Evolutionary conservation across 30 jellyfish, hydroid and myxozoan genomes (phyloP).

Genomic region (Hydractinia symbiolongicarpus): DNA sequence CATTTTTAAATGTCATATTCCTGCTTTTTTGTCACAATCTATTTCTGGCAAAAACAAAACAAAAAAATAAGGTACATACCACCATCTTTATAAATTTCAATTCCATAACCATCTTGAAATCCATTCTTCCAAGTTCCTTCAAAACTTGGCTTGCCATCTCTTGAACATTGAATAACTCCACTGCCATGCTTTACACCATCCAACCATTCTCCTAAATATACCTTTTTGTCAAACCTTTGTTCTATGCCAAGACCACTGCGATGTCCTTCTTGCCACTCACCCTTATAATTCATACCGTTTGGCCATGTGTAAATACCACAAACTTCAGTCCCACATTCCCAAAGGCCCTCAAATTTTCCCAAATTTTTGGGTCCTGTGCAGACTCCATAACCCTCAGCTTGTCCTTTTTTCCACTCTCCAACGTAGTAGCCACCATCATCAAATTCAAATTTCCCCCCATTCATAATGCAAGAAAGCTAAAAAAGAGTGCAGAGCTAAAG

Average conservation of each 20-base stretch:
- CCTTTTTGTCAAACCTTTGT: constrained; percentile 33
- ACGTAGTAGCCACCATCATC: constrained; percentile 94
- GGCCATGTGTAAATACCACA: constrained; percentile 89
- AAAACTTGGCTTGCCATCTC: constrained; percentile 34
- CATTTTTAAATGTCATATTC: too few relatives aligned
- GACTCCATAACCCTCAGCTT: constrained; percentile 91
- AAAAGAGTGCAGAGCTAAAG: background rate
- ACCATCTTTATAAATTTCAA: constrained; percentile 72
- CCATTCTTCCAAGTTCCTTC: constrained; percentile 96
- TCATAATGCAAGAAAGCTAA: constrained; percentile 30
- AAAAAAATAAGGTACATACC: constrained; percentile 33
- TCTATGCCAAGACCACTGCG: constrained; percentile 82
- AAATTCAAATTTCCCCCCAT: constrained; percentile 93
- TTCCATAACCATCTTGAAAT: constrained; percentile 89
- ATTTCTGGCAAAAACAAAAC: too few relatives aligned
- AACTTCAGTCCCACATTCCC: constrained; percentile 85
- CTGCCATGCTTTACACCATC: constrained; percentile 83
- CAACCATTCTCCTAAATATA: constrained; percentile 84
- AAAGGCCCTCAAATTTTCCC: constrained; percentile 87
- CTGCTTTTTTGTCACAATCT: too few relatives aligned
- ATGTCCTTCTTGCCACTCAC: constrained; percentile 94
- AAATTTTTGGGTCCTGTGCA: constrained; percentile 92
- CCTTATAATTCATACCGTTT: constrained; percentile 50
- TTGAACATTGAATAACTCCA: constrained; percentile 49
- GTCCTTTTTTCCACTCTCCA: constrained; percentile 94